phyloP scores from a whole-genome alignment of 2,797 vertebrate species.

The Alcedo atthis region DNA sequence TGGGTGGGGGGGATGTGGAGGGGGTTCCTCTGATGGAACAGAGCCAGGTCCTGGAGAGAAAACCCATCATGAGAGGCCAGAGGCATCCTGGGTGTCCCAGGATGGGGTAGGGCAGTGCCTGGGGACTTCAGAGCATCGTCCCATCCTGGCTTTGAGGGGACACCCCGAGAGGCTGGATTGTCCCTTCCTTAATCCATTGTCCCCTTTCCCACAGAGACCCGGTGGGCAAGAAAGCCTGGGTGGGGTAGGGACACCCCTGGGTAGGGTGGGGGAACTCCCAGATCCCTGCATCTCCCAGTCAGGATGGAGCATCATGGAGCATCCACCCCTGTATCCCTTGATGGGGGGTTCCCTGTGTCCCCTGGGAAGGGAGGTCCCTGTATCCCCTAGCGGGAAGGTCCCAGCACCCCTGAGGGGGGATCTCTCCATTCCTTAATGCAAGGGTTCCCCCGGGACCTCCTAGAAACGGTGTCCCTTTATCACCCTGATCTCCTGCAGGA shows the following conservation, averaged over 20 bases:
- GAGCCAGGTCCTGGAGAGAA: accelerated
- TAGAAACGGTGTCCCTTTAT: background rate
- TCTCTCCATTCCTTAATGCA: no score
- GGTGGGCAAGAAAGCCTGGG: background rate
- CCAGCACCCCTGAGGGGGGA: background rate
- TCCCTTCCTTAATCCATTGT: background rate
- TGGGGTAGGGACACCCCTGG: background rate
- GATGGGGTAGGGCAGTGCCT: background rate
- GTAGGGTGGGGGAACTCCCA: background rate
- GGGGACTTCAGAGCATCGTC: background rate
- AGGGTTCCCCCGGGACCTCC: no score
- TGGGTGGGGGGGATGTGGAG: background rate
- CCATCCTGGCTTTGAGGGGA: accelerated
- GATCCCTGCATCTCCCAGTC: background rate
- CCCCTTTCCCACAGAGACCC: background rate
- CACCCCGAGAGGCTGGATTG: accelerated
- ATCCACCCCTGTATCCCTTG: no score
- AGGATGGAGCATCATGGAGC: background rate
- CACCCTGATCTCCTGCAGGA: background rate
- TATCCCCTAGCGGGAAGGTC: background rate
- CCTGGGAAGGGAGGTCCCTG: no score
- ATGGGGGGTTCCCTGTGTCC: no score
- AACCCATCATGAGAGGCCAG: accelerated
- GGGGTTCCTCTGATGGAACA: background rate
- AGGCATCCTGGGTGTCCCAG: accelerated